These are phyloP conservation scores for Craniophora ligustri DNA, from an alignment of 2,888 invertebrate species.

Conservation along the genomic window DNA sequence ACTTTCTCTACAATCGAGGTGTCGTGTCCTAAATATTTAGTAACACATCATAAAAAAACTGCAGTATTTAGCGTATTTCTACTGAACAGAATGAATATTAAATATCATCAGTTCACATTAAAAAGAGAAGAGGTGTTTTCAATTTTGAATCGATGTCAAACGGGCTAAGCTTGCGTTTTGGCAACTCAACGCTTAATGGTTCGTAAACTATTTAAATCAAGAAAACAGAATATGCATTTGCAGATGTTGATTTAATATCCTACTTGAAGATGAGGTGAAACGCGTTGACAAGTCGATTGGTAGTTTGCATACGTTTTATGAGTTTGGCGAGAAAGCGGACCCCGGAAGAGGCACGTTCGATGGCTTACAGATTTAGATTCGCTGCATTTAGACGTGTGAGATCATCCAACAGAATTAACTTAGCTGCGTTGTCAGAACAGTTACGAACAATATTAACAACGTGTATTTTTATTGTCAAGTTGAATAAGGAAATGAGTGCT, in stretches of 20 bases:
- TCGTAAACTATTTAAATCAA: conserved; percentile 71
- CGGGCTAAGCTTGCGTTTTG: conserved; percentile 46
- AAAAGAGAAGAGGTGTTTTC: not conserved
- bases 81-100: not conserved
- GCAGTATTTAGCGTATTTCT: not conserved
- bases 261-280: conserved; percentile 60
- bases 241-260: conserved; percentile 70
- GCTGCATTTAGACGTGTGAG: conserved; percentile 85
- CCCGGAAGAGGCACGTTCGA: conserved; percentile 77
- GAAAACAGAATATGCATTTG: conserved; percentile 73
- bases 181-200: conserved; percentile 70
- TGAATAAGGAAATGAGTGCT: not conserved
- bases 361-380: conserved; percentile 80
- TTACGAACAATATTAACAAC: conserved; percentile 26
- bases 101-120: not conserved
- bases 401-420: conserved; percentile 76
- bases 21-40: not conserved
- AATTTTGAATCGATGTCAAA: conserved; percentile 3
- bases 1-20: conserved; percentile 63
- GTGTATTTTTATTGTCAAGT: conserved; percentile 1
- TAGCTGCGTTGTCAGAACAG: conserved; percentile 50
- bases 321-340: conserved; percentile 81
- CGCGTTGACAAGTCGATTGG: conserved; percentile 80
- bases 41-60: not conserved
- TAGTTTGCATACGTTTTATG: conserved; percentile 82